Base-by-base conservation (phyloP, 2,888 invertebrate genomes). In the Drosophila birchii region DNA sequence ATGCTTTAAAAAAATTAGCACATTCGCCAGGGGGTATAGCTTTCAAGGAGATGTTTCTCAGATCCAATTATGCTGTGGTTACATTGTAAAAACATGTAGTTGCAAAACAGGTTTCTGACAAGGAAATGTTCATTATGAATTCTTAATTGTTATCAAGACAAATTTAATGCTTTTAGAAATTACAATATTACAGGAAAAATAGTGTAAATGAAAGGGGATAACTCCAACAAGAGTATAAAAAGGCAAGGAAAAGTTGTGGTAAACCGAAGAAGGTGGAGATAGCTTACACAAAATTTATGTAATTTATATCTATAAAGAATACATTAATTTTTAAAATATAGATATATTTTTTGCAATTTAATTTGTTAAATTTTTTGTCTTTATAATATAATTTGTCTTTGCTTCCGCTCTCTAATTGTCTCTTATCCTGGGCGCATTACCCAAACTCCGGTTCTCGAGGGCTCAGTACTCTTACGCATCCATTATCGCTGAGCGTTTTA, bases 401-500 rank as follows among this genome's bases (percentile, higher is more conserved):
- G 38, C 34, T 18, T 29, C 34, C 16, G 45, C 18, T 38, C 34
- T 47, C 39, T 66, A 43, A 43, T 64, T 72, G 39, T 20, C 55
- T 36, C 61, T 43, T 60, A 23, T 45, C 53, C 45, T 9, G 34
- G 59, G 43, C 39, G 39, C 49, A 45, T 71, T 81, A 68, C 72
- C 66, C 76, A 49, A 56, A 47, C 62, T 29, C 53, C 51, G 39
- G 43, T 23, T 9, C 49, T 56, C 36, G 41, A 64, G 53, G 45
- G 43, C 44, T 38, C 57, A 45, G 58, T 47, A 29, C 69, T 60
- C 78, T 63, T 61, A 77, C 75, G 76, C 72, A 82, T 78, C 88
- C 86, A 86, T 86, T 89, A 86, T 89, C 86, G 83, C 74, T 75
- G 89, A 86, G 89, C 69, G 77, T 79, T 87, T 84, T 81, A 82